Evolutionary conservation across 2,888 invertebrate species (phyloP).

Genomic region (Harpalus rufipes): DNA sequence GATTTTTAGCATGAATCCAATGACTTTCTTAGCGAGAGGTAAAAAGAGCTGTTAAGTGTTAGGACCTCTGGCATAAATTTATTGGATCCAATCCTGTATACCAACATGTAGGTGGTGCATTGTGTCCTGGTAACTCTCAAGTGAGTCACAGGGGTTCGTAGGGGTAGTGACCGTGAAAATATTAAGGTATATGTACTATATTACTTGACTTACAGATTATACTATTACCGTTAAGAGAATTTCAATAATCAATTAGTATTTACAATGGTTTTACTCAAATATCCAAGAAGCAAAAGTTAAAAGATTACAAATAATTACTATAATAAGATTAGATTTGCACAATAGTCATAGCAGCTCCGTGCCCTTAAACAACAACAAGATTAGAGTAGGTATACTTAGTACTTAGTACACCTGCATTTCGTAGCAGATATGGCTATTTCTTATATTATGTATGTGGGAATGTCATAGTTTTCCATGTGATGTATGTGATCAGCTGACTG

Average conservation of each 20-base stretch:
- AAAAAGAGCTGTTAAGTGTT: no score
- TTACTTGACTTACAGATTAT: background rate
- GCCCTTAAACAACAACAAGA: no score
- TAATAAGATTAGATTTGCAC: background rate
- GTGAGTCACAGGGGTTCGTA: slow-evolving; percentile 20
- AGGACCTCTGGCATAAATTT: no score
- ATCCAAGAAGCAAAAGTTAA: background rate
- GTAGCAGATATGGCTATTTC: no score
- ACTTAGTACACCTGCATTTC: no score
- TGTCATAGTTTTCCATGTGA: background rate
- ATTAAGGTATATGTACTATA: background rate
- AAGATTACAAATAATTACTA: background rate
- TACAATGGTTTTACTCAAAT: background rate
- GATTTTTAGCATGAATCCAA: no score
- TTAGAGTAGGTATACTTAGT: no score
- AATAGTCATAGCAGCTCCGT: no score
- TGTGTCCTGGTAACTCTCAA: slow-evolving; percentile 28
- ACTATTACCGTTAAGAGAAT: background rate
- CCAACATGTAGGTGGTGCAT: background rate
- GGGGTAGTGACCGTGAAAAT: slow-evolving; percentile 22
- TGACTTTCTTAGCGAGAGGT: no score
- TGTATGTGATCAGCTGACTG: background rate
- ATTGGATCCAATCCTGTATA: background rate
- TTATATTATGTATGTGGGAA: no score
- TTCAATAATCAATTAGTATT: background rate